phyloP scores from a whole-genome alignment of 2,113 vertebrate genomes.

The Fukomys damarensis region DNA sequence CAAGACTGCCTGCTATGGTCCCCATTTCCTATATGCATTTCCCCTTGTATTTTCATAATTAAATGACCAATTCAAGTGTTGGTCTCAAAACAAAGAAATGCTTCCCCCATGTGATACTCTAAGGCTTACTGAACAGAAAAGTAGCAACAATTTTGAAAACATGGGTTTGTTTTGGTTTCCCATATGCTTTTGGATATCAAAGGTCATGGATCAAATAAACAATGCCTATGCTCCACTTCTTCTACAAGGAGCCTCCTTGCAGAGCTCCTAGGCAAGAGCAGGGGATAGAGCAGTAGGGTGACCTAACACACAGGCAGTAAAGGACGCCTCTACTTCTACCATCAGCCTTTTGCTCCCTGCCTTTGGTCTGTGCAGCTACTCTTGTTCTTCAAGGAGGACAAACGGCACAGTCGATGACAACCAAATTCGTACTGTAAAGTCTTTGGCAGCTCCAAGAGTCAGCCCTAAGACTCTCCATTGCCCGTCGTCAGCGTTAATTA shows the following conservation, averaged over 20 bases:
- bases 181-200: background rate
- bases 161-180: background rate
- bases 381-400: background rate
- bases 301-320: rapidly evolving
- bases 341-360: background rate
- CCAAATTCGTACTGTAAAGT: background rate
- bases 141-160: background rate
- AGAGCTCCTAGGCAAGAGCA: rapidly evolving
- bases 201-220: background rate
- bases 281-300: background rate
- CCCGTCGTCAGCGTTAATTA: slow-evolving; percentile 39
- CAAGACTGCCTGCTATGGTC: background rate
- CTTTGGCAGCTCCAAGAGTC: background rate
- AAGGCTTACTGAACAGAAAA: background rate
- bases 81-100: background rate
- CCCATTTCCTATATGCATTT: background rate
- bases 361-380: background rate
- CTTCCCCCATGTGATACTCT: background rate
- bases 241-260: background rate
- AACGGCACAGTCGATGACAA: background rate
- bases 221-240: background rate
- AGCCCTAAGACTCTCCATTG: background rate
- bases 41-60: background rate
- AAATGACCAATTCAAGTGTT: background rate
- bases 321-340: background rate